A percentile compares a stretch with the other conserved stretches of the same genome.
Conservation (phyloP, 1,140 invertebrate genomes). For the Copidosoma floridanum region DNA sequence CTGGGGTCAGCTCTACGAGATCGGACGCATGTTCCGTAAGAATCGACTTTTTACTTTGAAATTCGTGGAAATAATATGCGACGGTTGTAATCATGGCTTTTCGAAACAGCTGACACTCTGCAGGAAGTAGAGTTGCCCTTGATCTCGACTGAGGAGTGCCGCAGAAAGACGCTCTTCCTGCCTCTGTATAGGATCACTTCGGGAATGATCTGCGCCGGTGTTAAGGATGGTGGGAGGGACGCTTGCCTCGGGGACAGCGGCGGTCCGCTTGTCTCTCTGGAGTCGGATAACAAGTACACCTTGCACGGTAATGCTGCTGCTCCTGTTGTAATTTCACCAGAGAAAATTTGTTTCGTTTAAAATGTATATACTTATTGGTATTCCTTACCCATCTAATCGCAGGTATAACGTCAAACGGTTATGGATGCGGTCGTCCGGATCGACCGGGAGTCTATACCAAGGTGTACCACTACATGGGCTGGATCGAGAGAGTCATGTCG, state of each 20-base stretch:
- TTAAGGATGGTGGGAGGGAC: conserved; percentile 63
- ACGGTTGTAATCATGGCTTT: too few species aligned
- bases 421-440: conserved; percentile 79
- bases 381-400: conserved; percentile 57
- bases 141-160: conserved; percentile 78
- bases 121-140: conserved; percentile 84
- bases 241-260: conserved; percentile 69
- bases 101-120: conserved; percentile 79
- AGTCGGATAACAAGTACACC: conserved; percentile 49
- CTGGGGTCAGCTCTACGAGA: conserved; percentile 81
- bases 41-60: conserved; percentile 4
- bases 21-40: conserved; percentile 79
- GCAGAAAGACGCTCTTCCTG: conserved; percentile 74
- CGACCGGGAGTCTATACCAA: conserved; percentile 87
- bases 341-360: not conserved
- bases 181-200: conserved; percentile 68
- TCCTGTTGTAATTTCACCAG: not conserved
- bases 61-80: too few species aligned
- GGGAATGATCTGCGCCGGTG: conserved; percentile 68
- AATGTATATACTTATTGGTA: conserved; percentile 32
- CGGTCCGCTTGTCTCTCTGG: conserved; percentile 63
- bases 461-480: conserved; percentile 74
- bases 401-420: conserved; percentile 84
- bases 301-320: conserved; percentile 48
- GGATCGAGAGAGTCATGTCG: conserved; percentile 66